Evolutionary conservation across 1,140 invertebrate genomes (phyloP).

Genomic region (Trialeurodes vaporariorum): DNA sequence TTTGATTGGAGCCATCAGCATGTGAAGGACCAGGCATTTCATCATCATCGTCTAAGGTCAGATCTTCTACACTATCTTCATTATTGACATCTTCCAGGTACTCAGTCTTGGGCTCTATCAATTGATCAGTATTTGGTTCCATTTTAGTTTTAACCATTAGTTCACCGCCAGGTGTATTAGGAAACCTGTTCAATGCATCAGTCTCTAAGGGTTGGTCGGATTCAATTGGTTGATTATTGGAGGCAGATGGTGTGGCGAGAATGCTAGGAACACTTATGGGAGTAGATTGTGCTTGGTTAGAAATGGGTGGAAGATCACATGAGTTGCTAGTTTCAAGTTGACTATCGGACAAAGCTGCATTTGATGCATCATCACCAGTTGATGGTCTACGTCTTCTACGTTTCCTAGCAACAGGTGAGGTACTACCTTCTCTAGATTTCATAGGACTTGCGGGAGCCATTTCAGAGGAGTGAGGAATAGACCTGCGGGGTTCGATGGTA

Average conservation of each 20-base stretch:
- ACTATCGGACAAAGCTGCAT: slow-evolving; percentile 12
- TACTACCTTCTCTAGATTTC: slow-evolving; percentile 24
- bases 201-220: slow-evolving; percentile 13
- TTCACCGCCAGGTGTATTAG: slow-evolving; percentile 14
- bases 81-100: slow-evolving; percentile 52
- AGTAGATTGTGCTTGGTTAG: slow-evolving; percentile 19
- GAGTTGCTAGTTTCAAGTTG: slow-evolving; percentile 24
- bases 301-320: slow-evolving; percentile 26
- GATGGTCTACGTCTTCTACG: slow-evolving; percentile 27
- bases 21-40: slow-evolving; percentile 43
- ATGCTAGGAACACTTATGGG: slow-evolving; percentile 26
- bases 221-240: slow-evolving; percentile 9
- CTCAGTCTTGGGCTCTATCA: slow-evolving; percentile 56
- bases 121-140: slow-evolving; percentile 23
- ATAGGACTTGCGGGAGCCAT: slow-evolving; percentile 19
- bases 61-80: slow-evolving; percentile 67
- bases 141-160: slow-evolving; percentile 22
- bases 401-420: slow-evolving; percentile 27
- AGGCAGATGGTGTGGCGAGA: slow-evolving; percentile 22
- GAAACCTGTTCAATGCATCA: slow-evolving; percentile 6
- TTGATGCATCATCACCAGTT: slow-evolving; percentile 22
- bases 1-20: slow-evolving; percentile 39
- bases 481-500: slow-evolving; percentile 16
- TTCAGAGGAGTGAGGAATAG: slow-evolving; percentile 12
- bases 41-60: slow-evolving; percentile 66